Conservation (phyloP, 2,888 invertebrate species). For the Mythimna albipuncta region DNA sequence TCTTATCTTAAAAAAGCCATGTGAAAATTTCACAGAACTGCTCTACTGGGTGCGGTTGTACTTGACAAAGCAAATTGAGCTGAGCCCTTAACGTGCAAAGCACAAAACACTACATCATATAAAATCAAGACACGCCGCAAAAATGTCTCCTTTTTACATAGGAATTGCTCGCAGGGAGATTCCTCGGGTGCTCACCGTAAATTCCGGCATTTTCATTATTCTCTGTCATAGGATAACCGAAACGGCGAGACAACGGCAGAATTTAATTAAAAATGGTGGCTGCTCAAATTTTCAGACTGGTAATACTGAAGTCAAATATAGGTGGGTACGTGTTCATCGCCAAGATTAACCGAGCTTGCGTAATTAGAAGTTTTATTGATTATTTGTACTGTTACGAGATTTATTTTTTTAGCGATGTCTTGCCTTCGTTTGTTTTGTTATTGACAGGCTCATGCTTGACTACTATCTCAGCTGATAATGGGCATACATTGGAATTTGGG, state of each 20-base stretch:
- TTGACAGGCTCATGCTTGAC: background rate
- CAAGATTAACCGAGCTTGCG: conserved; percentile 39
- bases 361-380: conserved; percentile 33
- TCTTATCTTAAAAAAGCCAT: too few relatives aligned
- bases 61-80: conserved; percentile 28
- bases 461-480: too few relatives aligned
- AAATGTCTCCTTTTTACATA: conserved; percentile 73
- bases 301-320: conserved; percentile 57
- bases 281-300: conserved; percentile 68
- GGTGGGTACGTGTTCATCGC: conserved; percentile 57
- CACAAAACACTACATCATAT: conserved; percentile 64
- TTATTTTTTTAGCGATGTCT: background rate
- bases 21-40: background rate
- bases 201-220: conserved; percentile 83
- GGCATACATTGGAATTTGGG: too few relatives aligned
- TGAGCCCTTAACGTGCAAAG: conserved; percentile 15
- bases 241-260: conserved; percentile 75
- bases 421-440: background rate
- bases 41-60: background rate
- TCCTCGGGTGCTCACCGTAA: conserved; percentile 72
- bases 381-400: conserved; percentile 3
- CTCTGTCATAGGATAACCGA: conserved; percentile 81
- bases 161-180: conserved; percentile 70
- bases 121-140: conserved; percentile 75
- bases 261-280: conserved; percentile 83